Percentiles rank a stretch among this genome's conserved stretches.
phyloP scores from a whole-genome alignment of 2,797 vertebrate species.

The Lagothrix lagotricha region DNA sequence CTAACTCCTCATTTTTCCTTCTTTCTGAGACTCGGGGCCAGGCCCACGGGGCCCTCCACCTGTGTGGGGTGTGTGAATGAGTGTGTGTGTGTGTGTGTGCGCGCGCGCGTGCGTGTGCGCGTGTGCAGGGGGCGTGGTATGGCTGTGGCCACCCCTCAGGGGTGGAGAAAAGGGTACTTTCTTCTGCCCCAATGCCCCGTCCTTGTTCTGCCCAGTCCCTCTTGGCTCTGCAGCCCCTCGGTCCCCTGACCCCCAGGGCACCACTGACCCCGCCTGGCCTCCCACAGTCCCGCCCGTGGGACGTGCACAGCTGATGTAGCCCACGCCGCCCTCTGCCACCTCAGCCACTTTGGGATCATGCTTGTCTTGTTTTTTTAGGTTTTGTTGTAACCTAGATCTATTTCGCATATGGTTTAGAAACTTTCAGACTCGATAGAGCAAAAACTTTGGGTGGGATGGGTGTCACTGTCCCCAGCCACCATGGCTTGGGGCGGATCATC shows the following conservation, averaged over 20 bases:
- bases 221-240: not conserved
- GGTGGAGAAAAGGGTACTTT: not conserved
- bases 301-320: not conserved
- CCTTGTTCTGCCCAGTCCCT: not conserved
- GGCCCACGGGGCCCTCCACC: not conserved
- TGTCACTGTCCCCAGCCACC: not conserved
- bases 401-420: slow-evolving; percentile 51
- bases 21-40: not conserved
- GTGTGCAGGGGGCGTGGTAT: not conserved
- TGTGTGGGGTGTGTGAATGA: not conserved
- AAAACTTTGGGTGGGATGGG: not conserved
- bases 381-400: slow-evolving; percentile 16
- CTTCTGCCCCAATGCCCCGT: not conserved
- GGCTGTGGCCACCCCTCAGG: not conserved
- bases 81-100: not conserved
- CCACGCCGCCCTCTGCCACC: not conserved
- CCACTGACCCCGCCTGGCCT: not conserved
- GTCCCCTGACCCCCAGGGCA: not conserved
- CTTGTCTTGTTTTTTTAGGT: slow-evolving; percentile 3
- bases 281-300: not conserved
- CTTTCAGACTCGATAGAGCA: slow-evolving; percentile 56
- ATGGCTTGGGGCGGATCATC: not conserved
- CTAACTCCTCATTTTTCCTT: not conserved
- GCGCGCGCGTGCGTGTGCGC: not conserved
- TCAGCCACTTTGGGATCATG: not conserved